phyloP scores from a whole-genome alignment of 37 sponge, comb jelly and placozoan species.

The Chondrilla cf. caribensis region DNA sequence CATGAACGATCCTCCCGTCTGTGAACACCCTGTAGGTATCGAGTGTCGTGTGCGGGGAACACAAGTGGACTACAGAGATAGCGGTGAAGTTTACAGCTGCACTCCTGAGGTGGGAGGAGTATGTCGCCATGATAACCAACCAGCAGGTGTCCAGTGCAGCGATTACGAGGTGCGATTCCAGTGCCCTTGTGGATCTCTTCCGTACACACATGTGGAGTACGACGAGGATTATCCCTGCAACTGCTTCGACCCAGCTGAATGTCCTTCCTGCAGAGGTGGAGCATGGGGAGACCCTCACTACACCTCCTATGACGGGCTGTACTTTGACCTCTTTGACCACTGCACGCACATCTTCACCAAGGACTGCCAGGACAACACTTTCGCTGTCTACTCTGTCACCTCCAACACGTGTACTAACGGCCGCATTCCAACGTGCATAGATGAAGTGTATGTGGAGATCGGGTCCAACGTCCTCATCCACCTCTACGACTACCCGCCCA shows the following conservation, averaged over 20 bases:
- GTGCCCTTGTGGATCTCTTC: neutral
- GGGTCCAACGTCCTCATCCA: neutral
- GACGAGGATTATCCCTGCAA: neutral
- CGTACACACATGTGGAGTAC: too few relatives aligned
- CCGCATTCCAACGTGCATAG: neutral
- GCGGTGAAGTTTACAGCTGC: too few relatives aligned
- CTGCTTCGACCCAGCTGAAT: neutral
- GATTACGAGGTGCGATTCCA: neutral
- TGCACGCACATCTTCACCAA: neutral
- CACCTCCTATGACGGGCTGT: slow-evolving; percentile 1
- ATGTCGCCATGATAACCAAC: too few relatives aligned
- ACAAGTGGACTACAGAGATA: too few relatives aligned
- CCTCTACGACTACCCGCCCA: neutral
- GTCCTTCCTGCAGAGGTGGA: neutral
- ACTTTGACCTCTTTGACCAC: neutral
- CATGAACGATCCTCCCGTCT: too few relatives aligned
- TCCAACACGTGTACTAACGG: neutral
- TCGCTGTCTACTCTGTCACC: neutral
- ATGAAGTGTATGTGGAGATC: neutral
- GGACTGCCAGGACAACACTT: neutral
- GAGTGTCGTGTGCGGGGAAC: too few relatives aligned
- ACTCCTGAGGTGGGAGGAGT: too few relatives aligned
- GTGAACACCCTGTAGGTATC: too few relatives aligned
- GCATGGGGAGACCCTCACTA: slow-evolving; percentile 22
- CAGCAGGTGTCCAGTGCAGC: slow-evolving; percentile 24